Evolutionary conservation across 2,797 vertebrate species (phyloP), one percentile per base, ranked within the genome.

Genomic region (Novumbra hubbsi): DNA sequence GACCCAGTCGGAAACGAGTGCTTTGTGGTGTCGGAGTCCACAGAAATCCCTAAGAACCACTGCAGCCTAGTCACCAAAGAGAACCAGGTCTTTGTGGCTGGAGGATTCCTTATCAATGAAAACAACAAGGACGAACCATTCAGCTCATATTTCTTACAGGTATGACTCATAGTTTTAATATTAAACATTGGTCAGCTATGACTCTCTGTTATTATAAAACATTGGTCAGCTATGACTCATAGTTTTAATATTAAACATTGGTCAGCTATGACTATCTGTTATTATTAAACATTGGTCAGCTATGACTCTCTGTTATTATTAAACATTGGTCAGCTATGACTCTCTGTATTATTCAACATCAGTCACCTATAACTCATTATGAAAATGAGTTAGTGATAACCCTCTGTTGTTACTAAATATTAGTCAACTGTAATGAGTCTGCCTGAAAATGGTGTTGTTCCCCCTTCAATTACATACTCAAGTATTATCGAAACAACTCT

Each of bases 101-200:
- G 98, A 34, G 98, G 98, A 71, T 91, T 99, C 28, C 91, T 97
- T 81, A 96, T 94, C 91, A 95, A 96, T 0, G 95, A 99, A 84
- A 94, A 98, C 49, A 92, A 90, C 88, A 96, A 96, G 79, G 97
- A 99, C 0, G 95, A 98, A 12, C 95, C 95, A 0, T 94, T 97
- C 93, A 97, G 93, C 60, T 98, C 97, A 19, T 99, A 98, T 89
- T 99, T 99, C 89, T 86, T 99, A 32, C 98, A 99, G 96, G 98
- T 99, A 91, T 71, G 55, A 5, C 30, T 6, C 21, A 3, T 2
- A 27, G 21, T 4, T 60, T 12, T 60, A n/a, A n/a, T 60, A 60
- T 0, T 60, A 27, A 60, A 24, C 16, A 69, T 50, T 19, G 4
- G 45, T 52, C 16, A 60, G 21, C 9, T 24, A 60, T 14, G 21